A percentile compares a stretch with the other conserved stretches of the same genome.
These are phyloP conservation scores for Emys orbicularis DNA, from an alignment of 2,797 vertebrate species.

Conservation along the genomic window DNA sequence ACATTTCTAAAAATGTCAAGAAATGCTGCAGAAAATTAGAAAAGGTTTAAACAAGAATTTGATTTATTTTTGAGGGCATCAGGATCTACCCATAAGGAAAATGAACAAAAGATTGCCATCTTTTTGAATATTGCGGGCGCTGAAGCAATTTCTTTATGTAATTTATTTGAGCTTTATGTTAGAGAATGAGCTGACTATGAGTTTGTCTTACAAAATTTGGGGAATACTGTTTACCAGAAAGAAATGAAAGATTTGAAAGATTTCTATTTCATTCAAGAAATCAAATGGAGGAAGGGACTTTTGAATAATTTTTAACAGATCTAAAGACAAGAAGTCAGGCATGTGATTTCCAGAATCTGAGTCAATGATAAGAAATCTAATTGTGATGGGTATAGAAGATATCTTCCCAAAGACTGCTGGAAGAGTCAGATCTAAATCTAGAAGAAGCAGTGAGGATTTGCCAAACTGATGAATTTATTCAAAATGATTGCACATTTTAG, in stretches of 20 bases:
- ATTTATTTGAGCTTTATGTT: not conserved
- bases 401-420: too few species aligned
- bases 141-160: not conserved
- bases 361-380: too few species aligned
- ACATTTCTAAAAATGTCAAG: not conserved
- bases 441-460: too few species aligned
- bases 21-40: not conserved
- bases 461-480: too few species aligned
- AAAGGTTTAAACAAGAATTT: not conserved
- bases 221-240: not conserved
- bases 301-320: too few species aligned
- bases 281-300: too few species aligned
- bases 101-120: not conserved
- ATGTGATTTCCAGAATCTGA: too few species aligned
- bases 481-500: too few species aligned
- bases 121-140: not conserved
- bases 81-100: not conserved
- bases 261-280: too few species aligned
- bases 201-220: not conserved
- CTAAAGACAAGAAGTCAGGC: too few species aligned
- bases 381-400: too few species aligned
- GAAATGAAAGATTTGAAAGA: not conserved
- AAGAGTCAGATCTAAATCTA: too few species aligned
- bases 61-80: not conserved
- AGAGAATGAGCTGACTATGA: not conserved